Conservation (phyloP, 2,113 vertebrate species). For the Tangachromis dhanisi region DNA sequence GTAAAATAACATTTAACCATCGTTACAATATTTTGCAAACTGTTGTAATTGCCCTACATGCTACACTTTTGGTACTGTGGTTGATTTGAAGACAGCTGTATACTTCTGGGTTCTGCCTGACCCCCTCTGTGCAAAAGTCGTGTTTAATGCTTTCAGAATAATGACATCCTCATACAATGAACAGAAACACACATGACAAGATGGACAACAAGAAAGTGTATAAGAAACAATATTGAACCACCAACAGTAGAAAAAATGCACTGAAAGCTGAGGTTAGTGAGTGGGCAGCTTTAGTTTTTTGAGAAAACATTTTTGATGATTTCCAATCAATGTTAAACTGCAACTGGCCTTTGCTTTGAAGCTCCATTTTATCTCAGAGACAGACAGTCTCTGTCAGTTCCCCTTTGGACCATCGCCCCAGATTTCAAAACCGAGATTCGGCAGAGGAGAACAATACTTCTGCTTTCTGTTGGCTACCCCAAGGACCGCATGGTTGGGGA, state of each 20-base stretch:
- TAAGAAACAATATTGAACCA: neutral
- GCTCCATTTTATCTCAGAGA: conserved; percentile 17
- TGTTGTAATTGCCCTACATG: neutral
- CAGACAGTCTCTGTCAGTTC: neutral
- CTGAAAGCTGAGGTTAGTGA: neutral
- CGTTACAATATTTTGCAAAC: neutral
- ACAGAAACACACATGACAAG: neutral
- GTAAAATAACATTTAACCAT: no score
- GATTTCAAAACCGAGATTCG: conserved; percentile 38
- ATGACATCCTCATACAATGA: neutral
- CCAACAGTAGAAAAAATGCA: neutral
- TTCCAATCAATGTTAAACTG: conserved; percentile 15
- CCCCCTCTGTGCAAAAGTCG: neutral
- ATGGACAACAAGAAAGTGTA: neutral
- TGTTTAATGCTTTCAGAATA: neutral
- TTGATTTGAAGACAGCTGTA: neutral
- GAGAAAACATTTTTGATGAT: neutral
- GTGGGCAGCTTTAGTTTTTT: neutral
- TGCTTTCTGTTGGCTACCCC: conserved; percentile 10
- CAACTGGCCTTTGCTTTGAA: neutral
- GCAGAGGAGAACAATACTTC: conserved; percentile 21
- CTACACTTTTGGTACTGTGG: neutral
- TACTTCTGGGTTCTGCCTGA: neutral
- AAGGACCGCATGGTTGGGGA: neutral
- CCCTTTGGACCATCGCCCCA: conserved; percentile 25